Percentiles rank a stretch among this genome's conserved stretches.
phyloP scores from a whole-genome alignment of 1,140 invertebrate genomes.

The Onthophagus taurus region DNA sequence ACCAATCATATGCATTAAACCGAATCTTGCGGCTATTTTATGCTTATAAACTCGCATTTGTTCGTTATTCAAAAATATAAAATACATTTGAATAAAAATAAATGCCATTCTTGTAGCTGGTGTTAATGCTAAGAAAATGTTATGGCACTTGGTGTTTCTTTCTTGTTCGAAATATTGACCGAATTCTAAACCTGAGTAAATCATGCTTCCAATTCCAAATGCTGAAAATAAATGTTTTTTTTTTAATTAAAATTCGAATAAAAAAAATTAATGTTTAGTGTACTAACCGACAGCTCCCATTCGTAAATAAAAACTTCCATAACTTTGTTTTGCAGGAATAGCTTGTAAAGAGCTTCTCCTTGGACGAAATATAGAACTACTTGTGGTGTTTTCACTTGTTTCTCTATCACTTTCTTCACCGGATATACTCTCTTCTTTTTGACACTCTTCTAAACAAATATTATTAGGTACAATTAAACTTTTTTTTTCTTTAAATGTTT shows the following conservation, averaged over 20 bases:
- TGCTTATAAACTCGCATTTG: constrained; percentile 87
- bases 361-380: constrained; percentile 42
- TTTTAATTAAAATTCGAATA: background rate
- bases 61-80: constrained; percentile 66
- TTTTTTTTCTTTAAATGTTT: no score
- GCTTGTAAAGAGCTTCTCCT: constrained; percentile 40
- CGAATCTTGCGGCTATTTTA: constrained; percentile 77
- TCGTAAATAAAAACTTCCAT: constrained; percentile 85
- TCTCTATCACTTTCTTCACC: constrained; percentile 31
- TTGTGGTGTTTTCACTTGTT: constrained; percentile 36
- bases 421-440: constrained; percentile 23
- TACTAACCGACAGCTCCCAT: constrained; percentile 82
- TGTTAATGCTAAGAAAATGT: constrained; percentile 76
- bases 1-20: constrained; percentile 92
- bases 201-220: constrained; percentile 72
- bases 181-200: constrained; percentile 89
- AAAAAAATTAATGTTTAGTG: background rate
- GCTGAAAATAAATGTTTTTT: constrained; percentile 50
- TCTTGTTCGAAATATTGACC: constrained; percentile 86
- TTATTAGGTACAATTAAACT: constrained; percentile 9
- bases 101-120: constrained; percentile 85
- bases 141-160: constrained; percentile 48
- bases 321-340: constrained; percentile 51
- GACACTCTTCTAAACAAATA: constrained; percentile 4
- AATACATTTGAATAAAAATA: constrained; percentile 95